These are phyloP conservation scores for Cinclus mexicanus DNA, from an alignment of 2,113 vertebrate genomes.

Conservation along the genomic window DNA sequence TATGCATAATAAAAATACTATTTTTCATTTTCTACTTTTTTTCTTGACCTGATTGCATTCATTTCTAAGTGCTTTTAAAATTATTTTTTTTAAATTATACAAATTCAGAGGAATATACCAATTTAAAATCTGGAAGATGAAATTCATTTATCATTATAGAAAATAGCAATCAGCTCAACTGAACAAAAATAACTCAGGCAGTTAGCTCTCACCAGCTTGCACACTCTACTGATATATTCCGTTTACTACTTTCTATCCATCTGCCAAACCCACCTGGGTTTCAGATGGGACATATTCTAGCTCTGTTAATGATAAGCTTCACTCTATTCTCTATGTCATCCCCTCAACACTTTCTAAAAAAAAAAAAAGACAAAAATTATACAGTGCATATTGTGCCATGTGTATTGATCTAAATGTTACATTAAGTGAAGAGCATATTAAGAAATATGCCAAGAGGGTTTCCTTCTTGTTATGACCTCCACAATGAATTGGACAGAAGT, in stretches of 20 bases:
- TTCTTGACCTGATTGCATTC: conserved; percentile 8
- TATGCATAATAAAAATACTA: background rate
- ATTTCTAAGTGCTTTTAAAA: background rate
- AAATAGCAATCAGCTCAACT: conserved; percentile 72
- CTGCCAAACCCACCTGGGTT: conserved; percentile 78
- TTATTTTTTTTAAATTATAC: conserved; percentile 6
- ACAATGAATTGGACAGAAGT: background rate
- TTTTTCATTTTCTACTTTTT: background rate
- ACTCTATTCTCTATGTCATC: background rate
- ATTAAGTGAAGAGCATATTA: background rate
- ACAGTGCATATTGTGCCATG: background rate
- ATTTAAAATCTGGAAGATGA: conserved; percentile 72
- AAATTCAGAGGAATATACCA: conserved; percentile 63
- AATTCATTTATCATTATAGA: conserved; percentile 76
- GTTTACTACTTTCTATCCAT: conserved; percentile 72
- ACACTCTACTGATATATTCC: conserved; percentile 58
- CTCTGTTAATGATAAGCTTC: conserved; percentile 70
- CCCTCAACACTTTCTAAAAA: conserved; percentile 1
- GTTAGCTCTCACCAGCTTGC: conserved; percentile 73
- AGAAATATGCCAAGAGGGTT: background rate
- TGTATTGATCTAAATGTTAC: conserved; percentile 27
- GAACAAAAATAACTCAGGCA: conserved; percentile 76
- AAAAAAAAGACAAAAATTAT: background rate
- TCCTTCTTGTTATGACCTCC: background rate
- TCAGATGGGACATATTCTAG: conserved; percentile 71